Conservation (phyloP, 2,888 invertebrate genomes). For the Notodonta ziczac region DNA sequence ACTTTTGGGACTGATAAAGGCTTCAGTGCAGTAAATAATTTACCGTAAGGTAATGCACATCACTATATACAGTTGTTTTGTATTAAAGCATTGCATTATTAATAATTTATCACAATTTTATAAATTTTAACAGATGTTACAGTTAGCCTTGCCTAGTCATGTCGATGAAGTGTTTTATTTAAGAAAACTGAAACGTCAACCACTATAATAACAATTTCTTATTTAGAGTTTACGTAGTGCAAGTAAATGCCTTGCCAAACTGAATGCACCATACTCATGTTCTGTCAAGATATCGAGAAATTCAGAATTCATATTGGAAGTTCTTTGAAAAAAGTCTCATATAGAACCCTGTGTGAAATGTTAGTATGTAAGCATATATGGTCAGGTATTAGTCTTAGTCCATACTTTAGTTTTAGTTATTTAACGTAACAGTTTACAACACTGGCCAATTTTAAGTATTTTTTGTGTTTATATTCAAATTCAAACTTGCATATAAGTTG, state of each 20-base stretch:
- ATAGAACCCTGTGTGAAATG: conserved; percentile 55
- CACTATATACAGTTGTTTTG: conserved; percentile 9
- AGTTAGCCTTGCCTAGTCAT: background rate
- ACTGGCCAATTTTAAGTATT: too few relatives aligned
- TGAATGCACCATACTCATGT: conserved; percentile 52
- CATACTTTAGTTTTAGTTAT: background rate
- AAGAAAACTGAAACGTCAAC: background rate
- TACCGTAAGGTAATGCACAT: conserved; percentile 35
- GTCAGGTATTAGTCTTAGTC: background rate
- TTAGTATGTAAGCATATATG: conserved; percentile 46
- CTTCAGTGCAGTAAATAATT: conserved; percentile 33
- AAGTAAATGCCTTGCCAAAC: conserved; percentile 51
- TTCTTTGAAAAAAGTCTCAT: conserved; percentile 44
- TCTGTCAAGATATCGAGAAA: conserved; percentile 49
- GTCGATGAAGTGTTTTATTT: background rate
- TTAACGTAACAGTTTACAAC: background rate
- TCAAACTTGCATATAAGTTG: background rate
- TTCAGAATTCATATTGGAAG: conserved; percentile 51
- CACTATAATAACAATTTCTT: conserved; percentile 28
- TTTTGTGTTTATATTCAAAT: too few relatives aligned
- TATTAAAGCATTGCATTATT: background rate
- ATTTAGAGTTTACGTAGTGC: conserved; percentile 47
- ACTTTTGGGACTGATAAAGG: conserved; percentile 23
- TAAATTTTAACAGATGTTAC: background rate
- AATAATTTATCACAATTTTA: background rate